Evolutionary conservation across 2,888 invertebrate species (phyloP), one percentile per base, ranked within the genome.

Genomic region (Tenthredo distinguenda): DNA sequence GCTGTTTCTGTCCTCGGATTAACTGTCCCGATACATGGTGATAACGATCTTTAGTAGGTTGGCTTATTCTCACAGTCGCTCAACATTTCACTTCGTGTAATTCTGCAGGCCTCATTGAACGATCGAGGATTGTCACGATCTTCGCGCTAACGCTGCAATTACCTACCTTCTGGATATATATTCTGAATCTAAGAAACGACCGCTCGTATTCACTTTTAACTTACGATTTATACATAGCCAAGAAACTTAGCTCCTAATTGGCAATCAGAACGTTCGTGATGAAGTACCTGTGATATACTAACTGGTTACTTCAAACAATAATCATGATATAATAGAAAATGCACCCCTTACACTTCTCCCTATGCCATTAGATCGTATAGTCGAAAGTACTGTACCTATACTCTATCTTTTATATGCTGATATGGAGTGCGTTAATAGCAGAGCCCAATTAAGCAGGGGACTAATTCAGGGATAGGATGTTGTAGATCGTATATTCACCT

Each of bases 401-500:
- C 43, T 74, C 21, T 74, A 40, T 74, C 5, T 74, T 74, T 74
- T 74, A 21, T 40, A 74, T 43, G 40, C 40, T 74, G 72, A 74
- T 74, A 74, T 43, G 72, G 10, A 6, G 72, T 74, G 72, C 40
- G 40, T 74, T 74, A 31, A 40, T 74, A 43, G 5, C 72, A 40
- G 40, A 74, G 72, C 10, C 72, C 72, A 74, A 74, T 74, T 74
- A 74, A 74, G 72, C 72, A 74, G 7, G 43, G 72, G 72, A 74
- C 72, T 74, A 74, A 74, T 74, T 74, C 85, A 85, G 68, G 85
- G 79, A 65, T 85, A 84, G 83, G 55, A 58, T 72, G 58, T 40
- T 65, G 83, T 55, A 71, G 68, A 76, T 74, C 40, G 72, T 74
- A 74, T 74, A 74, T 74, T 74, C 40, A 43, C 72, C 72, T 74